phyloP scores from a whole-genome alignment of 2,888 invertebrate genomes.

The Noctua pronuba region DNA sequence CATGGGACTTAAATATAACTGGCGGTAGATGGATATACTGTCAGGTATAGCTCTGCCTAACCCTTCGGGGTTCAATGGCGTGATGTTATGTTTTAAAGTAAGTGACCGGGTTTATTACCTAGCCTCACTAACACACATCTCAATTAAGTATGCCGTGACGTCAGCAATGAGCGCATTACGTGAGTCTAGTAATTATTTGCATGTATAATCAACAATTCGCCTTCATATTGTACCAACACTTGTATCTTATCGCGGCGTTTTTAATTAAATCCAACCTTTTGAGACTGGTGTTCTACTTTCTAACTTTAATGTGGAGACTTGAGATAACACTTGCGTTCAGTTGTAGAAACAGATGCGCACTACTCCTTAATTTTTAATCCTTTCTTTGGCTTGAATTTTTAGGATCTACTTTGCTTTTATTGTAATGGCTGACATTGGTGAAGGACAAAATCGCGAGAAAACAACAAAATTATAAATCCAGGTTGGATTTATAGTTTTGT shows the following conservation, averaged over 20 bases:
- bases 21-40: neutral
- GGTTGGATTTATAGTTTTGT: too few relatives aligned
- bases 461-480: too few relatives aligned
- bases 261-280: constrained; percentile 41
- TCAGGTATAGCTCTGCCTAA: neutral
- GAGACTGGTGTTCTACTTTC: constrained; percentile 36
- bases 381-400: neutral
- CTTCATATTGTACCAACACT: constrained; percentile 8
- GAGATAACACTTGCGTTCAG: neutral
- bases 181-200: constrained; percentile 47
- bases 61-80: neutral
- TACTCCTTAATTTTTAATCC: neutral
- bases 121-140: constrained; percentile 9
- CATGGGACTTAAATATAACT: neutral
- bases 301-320: constrained; percentile 18
- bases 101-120: neutral
- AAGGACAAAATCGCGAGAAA: too few relatives aligned
- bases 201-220: constrained; percentile 31
- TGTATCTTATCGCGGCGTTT: constrained; percentile 52
- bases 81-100: neutral
- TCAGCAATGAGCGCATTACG: constrained; percentile 36
- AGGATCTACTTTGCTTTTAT: neutral
- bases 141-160: constrained; percentile 28
- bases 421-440: too few relatives aligned
- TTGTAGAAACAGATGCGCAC: neutral